Base-by-base conservation (phyloP, 2,113 vertebrate species). In the Nannobrachium achirus region DNA sequence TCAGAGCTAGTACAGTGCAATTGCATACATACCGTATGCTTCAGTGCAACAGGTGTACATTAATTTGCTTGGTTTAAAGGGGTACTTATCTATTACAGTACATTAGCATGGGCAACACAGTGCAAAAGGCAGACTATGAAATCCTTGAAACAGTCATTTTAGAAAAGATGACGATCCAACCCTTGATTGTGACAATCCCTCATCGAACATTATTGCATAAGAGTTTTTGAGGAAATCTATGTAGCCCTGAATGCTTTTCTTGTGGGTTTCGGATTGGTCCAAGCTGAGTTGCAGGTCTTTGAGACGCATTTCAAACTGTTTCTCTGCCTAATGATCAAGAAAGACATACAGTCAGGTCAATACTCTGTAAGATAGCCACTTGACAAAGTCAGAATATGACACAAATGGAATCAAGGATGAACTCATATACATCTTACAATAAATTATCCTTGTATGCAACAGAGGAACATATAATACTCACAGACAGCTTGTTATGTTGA, bases 211-310 rank as follows among this genome's bases (percentile, higher is more conserved):
- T 0, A 92, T 88, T 56, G 88, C 48, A 44, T 95, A 98, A 4
- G 94, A 92, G 39, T 90, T 92, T 91, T 95, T 95, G 52, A 97
- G 92, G 87, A 97, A 95, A 41, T 92, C 92, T 0, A 97, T 81
- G 1, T 97, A 96, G 87, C 94, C 95, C 88, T 93, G 93, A 59
- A 97, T 93, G 82, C 93, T 96, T 45, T 92, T 93, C 42, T 93
- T 96, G 78, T 92, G 91, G 82, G 89, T 95, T 80, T 97, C 94
- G 1, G 94, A 94, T 81, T 93, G 94, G 83, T 95, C 94, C 62
- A 97, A 87, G 45, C 82, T 94, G 56, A 95, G 90, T 80, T 95
- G 93, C 73, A 97, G 73, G 80, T 97, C 94, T 75, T 94, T 95
- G 76, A 97, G 89, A 62, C 51, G 85, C 3, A 93, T 49, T 85